Evolutionary conservation across 1,140 invertebrate species (phyloP).

Genomic region (Aphidius ervi): DNA sequence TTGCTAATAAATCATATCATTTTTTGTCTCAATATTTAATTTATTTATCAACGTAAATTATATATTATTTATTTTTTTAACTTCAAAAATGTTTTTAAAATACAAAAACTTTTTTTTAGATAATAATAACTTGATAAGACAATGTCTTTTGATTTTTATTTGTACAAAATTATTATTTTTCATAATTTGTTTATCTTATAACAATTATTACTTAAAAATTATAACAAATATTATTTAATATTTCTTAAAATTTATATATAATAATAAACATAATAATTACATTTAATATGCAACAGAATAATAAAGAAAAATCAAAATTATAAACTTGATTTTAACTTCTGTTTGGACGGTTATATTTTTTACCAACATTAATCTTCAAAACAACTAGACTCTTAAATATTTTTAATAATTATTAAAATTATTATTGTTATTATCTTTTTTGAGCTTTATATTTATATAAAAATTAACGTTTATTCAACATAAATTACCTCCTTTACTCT

Average conservation of each 20-base stretch:
- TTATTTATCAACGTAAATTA: background rate
- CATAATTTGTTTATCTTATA: conserved; percentile 14
- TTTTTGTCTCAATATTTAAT: background rate
- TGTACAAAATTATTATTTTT: conserved; percentile 37
- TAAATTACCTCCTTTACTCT: no score
- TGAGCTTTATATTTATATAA: no score
- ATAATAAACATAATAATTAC: conserved; percentile 28
- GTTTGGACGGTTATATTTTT: no score
- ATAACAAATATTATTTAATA: conserved; percentile 22
- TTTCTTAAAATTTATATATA: conserved; percentile 25
- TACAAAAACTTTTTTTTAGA: conserved; percentile 3
- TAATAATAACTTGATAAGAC: background rate
- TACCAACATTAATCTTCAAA: no score
- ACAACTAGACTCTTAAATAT: no score
- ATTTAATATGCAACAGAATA: conserved; percentile 6
- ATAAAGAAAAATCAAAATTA: no score
- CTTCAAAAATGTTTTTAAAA: background rate
- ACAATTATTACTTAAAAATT: conserved; percentile 9
- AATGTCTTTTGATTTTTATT: conserved; percentile 25
- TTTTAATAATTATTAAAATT: no score
- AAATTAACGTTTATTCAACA: no score
- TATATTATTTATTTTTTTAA: no score
- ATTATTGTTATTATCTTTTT: no score
- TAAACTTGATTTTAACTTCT: no score
- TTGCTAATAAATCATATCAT: no score